Evolutionary conservation across 2,113 vertebrate species (phyloP).

Genomic region (Picathartes gymnocephalus): DNA sequence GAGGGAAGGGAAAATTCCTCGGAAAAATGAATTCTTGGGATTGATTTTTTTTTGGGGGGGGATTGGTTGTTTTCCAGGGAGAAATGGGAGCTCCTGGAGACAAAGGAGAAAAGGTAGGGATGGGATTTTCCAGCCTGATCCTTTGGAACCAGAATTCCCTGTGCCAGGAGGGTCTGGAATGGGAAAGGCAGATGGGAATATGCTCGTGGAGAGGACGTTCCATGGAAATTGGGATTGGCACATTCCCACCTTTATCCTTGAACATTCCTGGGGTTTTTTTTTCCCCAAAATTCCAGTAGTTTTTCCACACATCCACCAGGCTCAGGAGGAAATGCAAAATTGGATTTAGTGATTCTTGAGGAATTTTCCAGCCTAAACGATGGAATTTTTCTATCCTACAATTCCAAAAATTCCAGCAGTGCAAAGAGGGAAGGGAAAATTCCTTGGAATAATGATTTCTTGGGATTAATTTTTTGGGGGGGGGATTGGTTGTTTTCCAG

Average conservation of each 20-base stretch:
- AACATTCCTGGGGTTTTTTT: fast-evolving
- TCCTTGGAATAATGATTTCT: too few relatives aligned
- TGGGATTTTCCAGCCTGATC: neutral
- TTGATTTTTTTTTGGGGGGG: neutral
- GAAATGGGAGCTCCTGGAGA: constrained; percentile 55
- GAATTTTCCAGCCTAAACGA: neutral
- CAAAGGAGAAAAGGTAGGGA: constrained; percentile 58
- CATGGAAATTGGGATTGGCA: neutral
- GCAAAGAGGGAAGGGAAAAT: too few relatives aligned
- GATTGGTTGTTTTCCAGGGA: constrained; percentile 35
- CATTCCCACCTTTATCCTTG: neutral
- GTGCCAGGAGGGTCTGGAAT: neutral
- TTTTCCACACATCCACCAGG: fast-evolving
- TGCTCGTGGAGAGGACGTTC: neutral
- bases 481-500: constrained; percentile 2
- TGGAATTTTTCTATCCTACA: neutral
- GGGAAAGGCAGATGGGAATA: neutral
- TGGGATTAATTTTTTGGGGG: too few relatives aligned
- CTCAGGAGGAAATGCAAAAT: neutral
- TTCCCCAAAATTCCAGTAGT: too few relatives aligned
- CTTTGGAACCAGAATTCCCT: neutral
- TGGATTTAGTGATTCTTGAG: neutral
- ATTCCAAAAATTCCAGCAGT: neutral
- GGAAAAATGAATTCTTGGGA: too few relatives aligned
- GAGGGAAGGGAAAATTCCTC: too few relatives aligned